A percentile compares a stretch with the other conserved stretches of the same genome.
These are phyloP conservation scores for Eutolmus rufibarbis DNA, from an alignment of 2,888 invertebrate species.

Conservation along the genomic window DNA sequence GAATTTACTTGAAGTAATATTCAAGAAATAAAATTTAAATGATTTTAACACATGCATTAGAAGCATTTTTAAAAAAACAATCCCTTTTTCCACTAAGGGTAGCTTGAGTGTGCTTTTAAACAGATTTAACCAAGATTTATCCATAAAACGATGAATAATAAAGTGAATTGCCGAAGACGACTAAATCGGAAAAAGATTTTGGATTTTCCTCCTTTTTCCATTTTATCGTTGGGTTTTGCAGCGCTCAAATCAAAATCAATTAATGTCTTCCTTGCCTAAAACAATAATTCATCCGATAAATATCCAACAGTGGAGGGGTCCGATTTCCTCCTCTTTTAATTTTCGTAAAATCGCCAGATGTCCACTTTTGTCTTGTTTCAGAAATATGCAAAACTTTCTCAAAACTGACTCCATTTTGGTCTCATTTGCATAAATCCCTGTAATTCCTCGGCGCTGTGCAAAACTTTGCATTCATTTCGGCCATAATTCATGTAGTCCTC, in stretches of 20 bases:
- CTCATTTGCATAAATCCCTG: conserved; percentile 17
- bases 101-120: no score
- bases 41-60: no score
- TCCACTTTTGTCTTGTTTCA: neutral
- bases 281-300: neutral
- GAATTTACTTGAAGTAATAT: no score
- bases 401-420: neutral
- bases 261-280: neutral
- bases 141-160: no score
- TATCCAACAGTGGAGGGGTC: neutral
- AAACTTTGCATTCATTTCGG: conserved; percentile 15
- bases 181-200: neutral
- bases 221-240: neutral
- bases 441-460: neutral
- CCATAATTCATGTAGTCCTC: conserved; percentile 10
- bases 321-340: neutral
- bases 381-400: neutral
- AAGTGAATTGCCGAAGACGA: neutral
- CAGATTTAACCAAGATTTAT: no score
- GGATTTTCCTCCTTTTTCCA: neutral
- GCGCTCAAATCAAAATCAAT: neutral
- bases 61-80: no score
- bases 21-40: no score
- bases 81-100: no score
- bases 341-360: neutral